A percentile compares a stretch with the other conserved stretches of the same genome.
phyloP scores from a whole-genome alignment of 2,888 invertebrate species.

The Lasioglossum zephyrum region DNA sequence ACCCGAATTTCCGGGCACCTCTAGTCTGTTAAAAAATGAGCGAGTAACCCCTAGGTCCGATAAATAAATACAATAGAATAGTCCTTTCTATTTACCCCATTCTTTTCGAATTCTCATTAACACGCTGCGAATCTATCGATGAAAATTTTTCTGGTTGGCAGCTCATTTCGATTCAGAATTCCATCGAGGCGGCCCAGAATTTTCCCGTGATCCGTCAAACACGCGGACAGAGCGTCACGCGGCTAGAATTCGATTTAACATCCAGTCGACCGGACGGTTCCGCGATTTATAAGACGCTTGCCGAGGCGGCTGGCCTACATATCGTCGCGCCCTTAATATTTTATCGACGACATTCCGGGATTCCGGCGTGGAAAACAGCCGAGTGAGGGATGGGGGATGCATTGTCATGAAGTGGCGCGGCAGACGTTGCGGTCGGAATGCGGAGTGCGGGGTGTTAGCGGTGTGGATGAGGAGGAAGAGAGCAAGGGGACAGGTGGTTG shows the following conservation, averaged over 20 bases:
- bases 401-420: slow-evolving; percentile 78
- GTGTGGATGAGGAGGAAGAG: neutral
- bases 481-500: neutral
- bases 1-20: too few relatives aligned
- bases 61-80: neutral
- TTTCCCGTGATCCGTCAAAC: neutral
- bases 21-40: too few relatives aligned
- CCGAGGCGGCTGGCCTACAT: slow-evolving; percentile 56
- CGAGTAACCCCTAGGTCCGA: too few relatives aligned
- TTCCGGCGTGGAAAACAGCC: slow-evolving; percentile 64
- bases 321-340: slow-evolving; percentile 65
- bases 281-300: slow-evolving; percentile 36
- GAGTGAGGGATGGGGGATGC: slow-evolving; percentile 69
- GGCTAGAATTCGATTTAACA: slow-evolving; percentile 18
- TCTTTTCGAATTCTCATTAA: neutral
- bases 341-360: slow-evolving; percentile 70
- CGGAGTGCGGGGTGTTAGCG: slow-evolving; percentile 1
- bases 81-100: neutral
- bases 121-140: neutral
- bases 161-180: neutral
- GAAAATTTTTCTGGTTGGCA: neutral
- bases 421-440: slow-evolving; percentile 63
- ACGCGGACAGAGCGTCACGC: neutral
- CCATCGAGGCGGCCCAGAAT: neutral
- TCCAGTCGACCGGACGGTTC: neutral